Evolutionary conservation across 2,797 vertebrate genomes (phyloP), one percentile per base, ranked within the genome.

Genomic region (Cygnus olor): DNA sequence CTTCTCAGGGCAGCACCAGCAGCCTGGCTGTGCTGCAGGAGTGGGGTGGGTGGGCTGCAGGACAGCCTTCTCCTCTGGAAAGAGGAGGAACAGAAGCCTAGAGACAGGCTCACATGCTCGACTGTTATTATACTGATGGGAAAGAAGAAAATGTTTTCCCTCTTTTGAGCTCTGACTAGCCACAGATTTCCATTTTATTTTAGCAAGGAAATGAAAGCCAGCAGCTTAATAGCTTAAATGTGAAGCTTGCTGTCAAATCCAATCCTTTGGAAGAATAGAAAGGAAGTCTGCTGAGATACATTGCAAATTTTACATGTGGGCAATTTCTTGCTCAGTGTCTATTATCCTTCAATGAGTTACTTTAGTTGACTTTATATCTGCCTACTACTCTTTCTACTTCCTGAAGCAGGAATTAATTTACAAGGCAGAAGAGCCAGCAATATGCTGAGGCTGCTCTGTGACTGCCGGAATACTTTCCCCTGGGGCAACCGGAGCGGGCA

Each of bases 61-160:
- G 8, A 20, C 5, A 3, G 2, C 4, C 18, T 40, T 10, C 6
- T 40, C 16, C 2, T 2, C 44, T 69, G 6, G 2, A 21, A 45
- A 79, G 20, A 20, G n/a, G 3, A 3, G 2, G 9, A 21, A 14
- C 5, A 7, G 13, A n/a, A 10, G 10, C 2, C 0, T 6, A 36
- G 60, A 44, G 56, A 11, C 0, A 19, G 0, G 49, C 24, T 70
- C 38, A 15, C 0, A 0, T 7, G 2, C 6, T 1, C 9, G 51
- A 7, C 32, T 32, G 54, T 14, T 36, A 4, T 14, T 20, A 32
- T 36, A 30, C 10, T 0, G 3, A 4, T 0, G 10, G 18, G 44
- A 61, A 53, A 78, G 6, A 8, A 24, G 65, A 25, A 64, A 80
- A 44, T 7, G 2, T 32, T 78, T 20, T 76, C 42, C 54, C 40